Conservation (phyloP, 2,888 invertebrate species). For the Norana najaformis region DNA sequence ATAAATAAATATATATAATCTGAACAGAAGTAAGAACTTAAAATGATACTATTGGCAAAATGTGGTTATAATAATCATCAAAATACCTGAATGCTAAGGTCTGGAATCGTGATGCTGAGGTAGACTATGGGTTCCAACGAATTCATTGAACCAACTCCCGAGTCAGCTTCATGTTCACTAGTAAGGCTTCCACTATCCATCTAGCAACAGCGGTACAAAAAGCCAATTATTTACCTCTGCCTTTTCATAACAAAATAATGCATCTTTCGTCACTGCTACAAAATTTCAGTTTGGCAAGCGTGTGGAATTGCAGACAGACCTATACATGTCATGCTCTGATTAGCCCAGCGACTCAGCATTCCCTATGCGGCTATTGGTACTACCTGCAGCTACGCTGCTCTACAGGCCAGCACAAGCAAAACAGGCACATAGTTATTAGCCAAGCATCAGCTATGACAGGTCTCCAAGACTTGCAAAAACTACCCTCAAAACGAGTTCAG, state of each 20-base stretch:
- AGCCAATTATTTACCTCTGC: not conserved
- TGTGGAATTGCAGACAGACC: not conserved
- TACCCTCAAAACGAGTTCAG: not conserved
- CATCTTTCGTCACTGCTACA: not conserved
- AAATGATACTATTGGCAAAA: not conserved
- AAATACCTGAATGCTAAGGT: slow-evolving; percentile 24
- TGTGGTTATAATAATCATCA: not conserved
- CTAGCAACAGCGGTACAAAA: not conserved
- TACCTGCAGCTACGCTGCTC: not conserved
- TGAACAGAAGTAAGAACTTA: not conserved
- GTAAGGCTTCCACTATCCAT: slow-evolving; percentile 25
- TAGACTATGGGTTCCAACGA: not conserved
- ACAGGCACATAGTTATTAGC: not conserved
- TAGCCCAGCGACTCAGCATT: not conserved
- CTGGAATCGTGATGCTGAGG: slow-evolving; percentile 8
- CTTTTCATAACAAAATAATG: not conserved
- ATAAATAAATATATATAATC: not conserved
- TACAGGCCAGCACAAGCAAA: not conserved
- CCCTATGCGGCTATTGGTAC: not conserved
- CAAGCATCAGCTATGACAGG: not conserved
- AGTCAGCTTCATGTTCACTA: slow-evolving; percentile 17
- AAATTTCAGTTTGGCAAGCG: not conserved
- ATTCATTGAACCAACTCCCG: slow-evolving; percentile 26
- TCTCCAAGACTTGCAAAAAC: not conserved
- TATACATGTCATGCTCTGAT: slow-evolving; percentile 7